These are phyloP conservation scores for human DNA, from an alignment of 2,113 vertebrate genomes.

Conservation along the genomic window GRCh38 chr9:134297001-134297500, in stretches of 20 bases:
- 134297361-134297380: rapidly evolving
- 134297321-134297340: not conserved
- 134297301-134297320: rapidly evolving
- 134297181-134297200: not conserved
- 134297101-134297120: slow-evolving; percentile 56
- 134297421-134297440: not conserved
- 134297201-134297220: not conserved
- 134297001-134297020: slow-evolving; percentile 77
- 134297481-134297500: rapidly evolving
- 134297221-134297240: not conserved
- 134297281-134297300: rapidly evolving
- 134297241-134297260: not conserved
- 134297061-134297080: slow-evolving; percentile 78
- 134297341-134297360: too few relatives aligned
- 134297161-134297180: rapidly evolving
- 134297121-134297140: not conserved
- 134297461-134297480: rapidly evolving
- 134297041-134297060: slow-evolving; percentile 80
- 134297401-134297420: not conserved
- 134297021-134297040: slow-evolving; percentile 53
- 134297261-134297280: not conserved
- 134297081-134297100: slow-evolving; percentile 77
- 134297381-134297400: not conserved
- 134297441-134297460: rapidly evolving
- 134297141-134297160: not conserved